Base-by-base conservation (phyloP, 2,113 vertebrate genomes). In the Phrynosoma blainvillii region DNA sequence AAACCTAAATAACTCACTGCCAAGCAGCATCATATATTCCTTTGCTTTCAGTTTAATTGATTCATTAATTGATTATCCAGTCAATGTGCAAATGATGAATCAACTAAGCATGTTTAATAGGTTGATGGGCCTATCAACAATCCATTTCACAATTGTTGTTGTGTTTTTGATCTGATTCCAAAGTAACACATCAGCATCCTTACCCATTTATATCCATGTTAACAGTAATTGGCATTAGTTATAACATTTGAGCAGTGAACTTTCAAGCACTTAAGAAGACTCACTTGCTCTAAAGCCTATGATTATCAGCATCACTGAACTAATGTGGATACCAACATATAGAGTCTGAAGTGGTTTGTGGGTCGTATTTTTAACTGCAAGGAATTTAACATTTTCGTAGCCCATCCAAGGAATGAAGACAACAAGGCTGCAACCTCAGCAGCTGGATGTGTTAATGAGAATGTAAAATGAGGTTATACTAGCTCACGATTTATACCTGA, bases 401-500 rank as follows among this genome's bases (percentile, higher is more conserved):
- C 77, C n/a, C 62, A 77, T 86, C 73, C 32, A 52, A 76, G 40
- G 74, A 77, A 65, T 11, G 59, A 66, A 52, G 42, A 54, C 87
- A 83, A 18, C 59, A 27, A 30, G 3, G 59, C 80, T 90, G 27
- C 30, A 88, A 71, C 65, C 84, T 32, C 66, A 90, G 40, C 73
- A 92, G 56, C 62, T 85, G 13, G 21, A 66, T 86, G 82, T 82
- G 32, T 88, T 86, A 89, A 93, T 74, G 79, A 56, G 62, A 91
- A 88, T 2, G 88, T 91, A 94, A 93, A 88, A 0, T 6, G 81
- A 12, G 13, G 8, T 32, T 85, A 78, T 75, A 93, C 91, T 74
- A 3, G 13, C 21, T 84, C 78, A 25, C 40, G 40, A 86, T 90
- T 30, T 78, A 77, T 36, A 80, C 25, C 65, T 79, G 77, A 82